Conservation (phyloP, 2,888 invertebrate species). For the Xanthia togata region DNA sequence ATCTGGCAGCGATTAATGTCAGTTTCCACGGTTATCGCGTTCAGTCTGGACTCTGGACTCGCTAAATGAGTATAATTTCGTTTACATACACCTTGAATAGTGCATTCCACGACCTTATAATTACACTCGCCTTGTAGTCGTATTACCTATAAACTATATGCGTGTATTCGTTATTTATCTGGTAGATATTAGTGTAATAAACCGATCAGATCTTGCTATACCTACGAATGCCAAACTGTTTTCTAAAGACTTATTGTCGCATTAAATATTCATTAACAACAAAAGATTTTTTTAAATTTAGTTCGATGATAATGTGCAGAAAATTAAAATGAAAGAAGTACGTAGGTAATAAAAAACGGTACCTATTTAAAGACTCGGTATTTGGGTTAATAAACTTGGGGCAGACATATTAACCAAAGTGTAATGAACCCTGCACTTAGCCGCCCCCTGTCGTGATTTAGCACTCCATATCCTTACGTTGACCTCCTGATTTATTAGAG, state of each 20-base stretch:
- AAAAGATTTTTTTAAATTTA: neutral
- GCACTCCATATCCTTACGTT: conserved; percentile 33
- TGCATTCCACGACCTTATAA: conserved; percentile 45
- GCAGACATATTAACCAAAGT: conserved; percentile 24
- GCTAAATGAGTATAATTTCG: conserved; percentile 45
- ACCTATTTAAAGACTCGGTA: neutral
- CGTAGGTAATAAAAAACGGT: neutral
- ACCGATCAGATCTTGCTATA: conserved; percentile 3
- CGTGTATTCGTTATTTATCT: conserved; percentile 24
- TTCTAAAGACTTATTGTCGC: neutral
- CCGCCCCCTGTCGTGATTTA: conserved; percentile 47
- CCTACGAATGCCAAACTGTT: neutral
- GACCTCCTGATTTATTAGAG: conserved; percentile 29
- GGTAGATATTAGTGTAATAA: conserved; percentile 24
- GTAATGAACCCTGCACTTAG: conserved; percentile 29
- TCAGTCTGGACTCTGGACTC: conserved; percentile 33
- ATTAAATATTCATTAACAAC: neutral
- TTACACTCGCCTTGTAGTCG: conserved; percentile 56
- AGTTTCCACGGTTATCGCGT: neutral
- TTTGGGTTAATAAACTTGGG: conserved; percentile 42
- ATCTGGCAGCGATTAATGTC: neutral
- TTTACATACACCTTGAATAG: conserved; percentile 43
- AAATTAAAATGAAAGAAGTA: neutral
- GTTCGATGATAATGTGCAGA: neutral
- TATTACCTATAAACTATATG: conserved; percentile 9